Percentiles rank a stretch among this genome's conserved stretches.
Conservation (phyloP, 2,797 vertebrate genomes). For the Poecilia wingei region DNA sequence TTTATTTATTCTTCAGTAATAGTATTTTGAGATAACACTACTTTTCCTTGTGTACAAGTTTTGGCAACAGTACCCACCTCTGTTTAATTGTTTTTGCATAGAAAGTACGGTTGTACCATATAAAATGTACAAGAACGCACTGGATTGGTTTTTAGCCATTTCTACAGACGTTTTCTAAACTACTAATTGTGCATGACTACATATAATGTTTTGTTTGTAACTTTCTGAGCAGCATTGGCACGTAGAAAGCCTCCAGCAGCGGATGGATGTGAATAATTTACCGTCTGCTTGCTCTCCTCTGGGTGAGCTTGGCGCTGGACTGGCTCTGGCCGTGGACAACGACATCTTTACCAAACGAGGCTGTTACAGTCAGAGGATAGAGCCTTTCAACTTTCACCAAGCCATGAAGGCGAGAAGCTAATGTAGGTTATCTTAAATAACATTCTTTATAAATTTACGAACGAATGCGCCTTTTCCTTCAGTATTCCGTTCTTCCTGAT, state of each 20-base stretch:
- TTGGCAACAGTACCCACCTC: neutral
- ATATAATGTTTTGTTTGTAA: neutral
- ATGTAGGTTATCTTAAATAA: conserved; percentile 4
- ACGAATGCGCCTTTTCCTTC: neutral
- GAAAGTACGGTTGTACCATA: neutral
- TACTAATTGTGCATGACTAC: too few relatives aligned
- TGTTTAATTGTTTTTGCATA: neutral
- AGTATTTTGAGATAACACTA: neutral
- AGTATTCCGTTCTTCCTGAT: conserved; percentile 16
- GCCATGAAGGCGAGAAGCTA: neutral
- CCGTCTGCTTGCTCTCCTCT: conserved; percentile 5
- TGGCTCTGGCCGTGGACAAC: conserved; percentile 10
- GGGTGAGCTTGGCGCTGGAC: conserved; percentile 39
- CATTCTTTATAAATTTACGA: neutral
- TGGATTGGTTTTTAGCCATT: neutral
- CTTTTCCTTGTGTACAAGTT: neutral
- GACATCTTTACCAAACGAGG: conserved; percentile 42
- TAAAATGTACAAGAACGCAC: neutral
- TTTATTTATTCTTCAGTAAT: neutral
- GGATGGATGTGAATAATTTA: conserved; percentile 2
- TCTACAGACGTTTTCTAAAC: neutral
- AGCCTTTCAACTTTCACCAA: neutral
- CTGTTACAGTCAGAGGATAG: fast-evolving
- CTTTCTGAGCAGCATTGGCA: neutral
- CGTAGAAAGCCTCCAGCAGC: neutral